A percentile compares a stretch with the other conserved stretches of the same genome.
These are phyloP conservation scores for Sipha maydis DNA, from an alignment of 2,888 invertebrate genomes.

Conservation along the genomic window DNA sequence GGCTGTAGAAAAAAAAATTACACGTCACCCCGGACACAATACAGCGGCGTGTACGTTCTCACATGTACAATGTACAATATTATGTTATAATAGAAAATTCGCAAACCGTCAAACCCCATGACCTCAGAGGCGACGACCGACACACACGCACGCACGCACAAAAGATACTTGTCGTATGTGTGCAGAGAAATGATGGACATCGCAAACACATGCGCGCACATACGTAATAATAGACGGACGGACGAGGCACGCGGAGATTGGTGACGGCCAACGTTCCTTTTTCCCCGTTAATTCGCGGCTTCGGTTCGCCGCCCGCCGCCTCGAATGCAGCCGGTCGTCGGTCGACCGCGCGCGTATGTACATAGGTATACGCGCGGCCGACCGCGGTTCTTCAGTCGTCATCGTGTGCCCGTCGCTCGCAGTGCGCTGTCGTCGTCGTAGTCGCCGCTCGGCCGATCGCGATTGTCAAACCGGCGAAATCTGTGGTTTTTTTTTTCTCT, in stretches of 20 bases:
- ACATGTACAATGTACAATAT: too few species aligned
- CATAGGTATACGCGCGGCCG: neutral
- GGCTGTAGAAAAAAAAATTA: too few species aligned
- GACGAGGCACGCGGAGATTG: neutral
- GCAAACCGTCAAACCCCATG: constrained; percentile 11
- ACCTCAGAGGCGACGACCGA: constrained; percentile 29
- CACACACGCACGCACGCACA: neutral
- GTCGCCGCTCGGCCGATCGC: neutral
- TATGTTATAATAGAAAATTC: neutral
- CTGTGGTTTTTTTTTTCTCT: neutral
- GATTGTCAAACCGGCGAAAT: neutral
- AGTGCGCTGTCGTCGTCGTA: constrained; percentile 6
- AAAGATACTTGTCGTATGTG: neutral
- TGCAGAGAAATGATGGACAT: too few species aligned
- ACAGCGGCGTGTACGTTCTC: too few species aligned
- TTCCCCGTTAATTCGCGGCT: constrained; percentile 20
- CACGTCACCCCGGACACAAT: too few species aligned
- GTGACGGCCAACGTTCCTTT: neutral
- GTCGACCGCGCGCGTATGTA: neutral
- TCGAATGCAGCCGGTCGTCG: constrained; percentile 8
- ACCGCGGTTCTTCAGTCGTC: constrained; percentile 12
- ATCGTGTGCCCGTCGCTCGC: constrained; percentile 18
- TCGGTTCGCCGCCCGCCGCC: neutral
- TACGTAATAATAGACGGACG: neutral
- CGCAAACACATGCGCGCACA: too few species aligned